Percentiles rank a stretch among this genome's conserved stretches.
Evolutionary conservation across 2,113 vertebrate species (phyloP).

Genomic region (Mustelus asterias): DNA sequence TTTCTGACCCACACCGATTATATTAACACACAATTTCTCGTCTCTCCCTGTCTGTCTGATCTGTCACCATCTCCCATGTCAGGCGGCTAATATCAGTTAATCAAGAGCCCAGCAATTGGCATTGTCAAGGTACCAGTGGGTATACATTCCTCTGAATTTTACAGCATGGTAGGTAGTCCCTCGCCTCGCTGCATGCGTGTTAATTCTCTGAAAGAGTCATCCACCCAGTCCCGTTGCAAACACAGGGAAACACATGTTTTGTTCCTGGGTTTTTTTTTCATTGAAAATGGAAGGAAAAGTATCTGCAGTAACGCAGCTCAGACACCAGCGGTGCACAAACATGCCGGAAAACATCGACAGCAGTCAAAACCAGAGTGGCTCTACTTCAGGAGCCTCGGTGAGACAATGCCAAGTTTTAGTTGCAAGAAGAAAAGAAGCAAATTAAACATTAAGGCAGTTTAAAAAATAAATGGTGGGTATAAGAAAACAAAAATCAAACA

Average conservation of each 20-base stretch:
- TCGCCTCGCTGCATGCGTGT: background rate
- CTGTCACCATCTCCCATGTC: background rate
- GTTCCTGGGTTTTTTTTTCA: background rate
- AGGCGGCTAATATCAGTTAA: background rate
- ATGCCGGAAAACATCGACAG: background rate
- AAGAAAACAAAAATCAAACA: background rate
- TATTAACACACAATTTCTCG: background rate
- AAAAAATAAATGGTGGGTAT: background rate
- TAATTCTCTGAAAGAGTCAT: background rate
- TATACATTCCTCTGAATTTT: background rate
- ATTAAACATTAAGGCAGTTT: background rate
- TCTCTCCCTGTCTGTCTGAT: background rate
- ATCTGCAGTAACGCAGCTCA: background rate
- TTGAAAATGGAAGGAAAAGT: background rate
- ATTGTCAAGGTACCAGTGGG: background rate
- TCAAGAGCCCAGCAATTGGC: background rate
- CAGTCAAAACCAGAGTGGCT: background rate
- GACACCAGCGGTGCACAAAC: background rate
- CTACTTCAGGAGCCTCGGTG: background rate
- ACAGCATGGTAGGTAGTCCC: background rate
- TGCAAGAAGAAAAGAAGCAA: background rate
- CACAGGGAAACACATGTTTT: background rate
- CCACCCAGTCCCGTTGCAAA: background rate
- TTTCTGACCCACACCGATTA: background rate
- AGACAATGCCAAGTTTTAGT: background rate